Evolutionary conservation across 2,113 vertebrate genomes (phyloP).

Genomic region (Peromyscus leucopus): DNA sequence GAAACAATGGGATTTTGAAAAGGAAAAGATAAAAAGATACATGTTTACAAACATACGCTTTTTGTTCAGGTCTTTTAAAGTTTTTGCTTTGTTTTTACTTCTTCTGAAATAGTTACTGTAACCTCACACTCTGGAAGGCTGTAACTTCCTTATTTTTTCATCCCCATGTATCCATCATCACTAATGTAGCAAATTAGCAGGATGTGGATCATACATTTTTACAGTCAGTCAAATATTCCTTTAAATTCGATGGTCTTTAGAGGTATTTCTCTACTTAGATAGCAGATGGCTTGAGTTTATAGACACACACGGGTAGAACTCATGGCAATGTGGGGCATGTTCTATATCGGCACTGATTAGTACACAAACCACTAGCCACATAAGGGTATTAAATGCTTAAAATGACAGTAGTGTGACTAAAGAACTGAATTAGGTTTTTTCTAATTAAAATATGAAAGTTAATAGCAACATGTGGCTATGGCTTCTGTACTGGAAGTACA

Average conservation of each 20-base stretch:
- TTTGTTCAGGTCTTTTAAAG: conserved; percentile 15
- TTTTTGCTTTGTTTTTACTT: not conserved
- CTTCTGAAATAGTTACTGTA: not conserved
- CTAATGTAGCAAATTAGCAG: conserved; percentile 5
- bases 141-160: conserved; percentile 22
- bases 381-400: conserved; percentile 11
- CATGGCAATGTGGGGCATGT: not conserved
- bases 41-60: not conserved
- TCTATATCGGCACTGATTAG: not conserved
- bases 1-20: not conserved
- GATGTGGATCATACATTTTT: not conserved
- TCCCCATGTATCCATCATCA: not conserved
- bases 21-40: not conserved
- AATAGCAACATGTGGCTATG: not conserved
- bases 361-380: not conserved
- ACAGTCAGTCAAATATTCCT: not conserved
- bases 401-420: not conserved
- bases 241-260: conserved; percentile 20
- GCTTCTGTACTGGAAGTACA: not conserved
- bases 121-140: not conserved
- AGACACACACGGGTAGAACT: not conserved
- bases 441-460: conserved; percentile 5
- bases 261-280: not conserved
- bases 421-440: conserved; percentile 30
- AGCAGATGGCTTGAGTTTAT: not conserved